Base-by-base conservation (phyloP, 1,140 invertebrate species). In the Carposina sasakii region DNA sequence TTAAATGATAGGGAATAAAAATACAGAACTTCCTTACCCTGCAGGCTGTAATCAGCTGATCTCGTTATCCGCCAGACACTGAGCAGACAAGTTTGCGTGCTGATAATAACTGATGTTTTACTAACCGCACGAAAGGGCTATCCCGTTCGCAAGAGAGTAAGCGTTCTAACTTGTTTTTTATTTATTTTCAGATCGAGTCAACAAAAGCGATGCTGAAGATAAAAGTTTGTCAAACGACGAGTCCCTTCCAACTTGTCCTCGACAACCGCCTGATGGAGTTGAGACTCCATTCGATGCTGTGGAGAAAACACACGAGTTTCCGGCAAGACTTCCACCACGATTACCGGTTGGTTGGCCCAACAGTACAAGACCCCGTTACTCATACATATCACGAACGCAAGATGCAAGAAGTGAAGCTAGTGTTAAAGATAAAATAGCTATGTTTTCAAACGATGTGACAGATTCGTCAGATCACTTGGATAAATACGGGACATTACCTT, bases 371-470 rank as follows among this genome's bases (percentile, higher is more conserved):
- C 60, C 77, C 36, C 67, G 81, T 12, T 75, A 68, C 37, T 84
- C 81, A 0, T 84, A 81, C 41, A 58, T 63, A 21, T 84, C 78
- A 26, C 75, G 91, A 77, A 82, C 87, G 33, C 90, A 92, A 63
- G 91, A 92, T 67, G 91, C 91, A 60, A 91, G 90, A 63, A 94
- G 91, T 46, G 91, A 92, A 71, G 89, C 89, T 42, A 94, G 92
- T 57, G 93, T 95, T 13, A 90, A 91, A 61, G 93, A 95, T 67
- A 95, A 95, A 81, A 96, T 96, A 62, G 94, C 93, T 28, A 93
- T 95, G 91, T 96, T 96, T 75, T 94, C 93, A 4, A 73, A 76
- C 48, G 71, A 86, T 41, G 66, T 84, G 28, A 76, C 85, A 0
- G 71, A 78, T 45, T 87, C 88, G 13, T 24, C 87, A 59, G 60